Base-by-base conservation (phyloP, 2,113 vertebrate species). In the Lathamus discolor region DNA sequence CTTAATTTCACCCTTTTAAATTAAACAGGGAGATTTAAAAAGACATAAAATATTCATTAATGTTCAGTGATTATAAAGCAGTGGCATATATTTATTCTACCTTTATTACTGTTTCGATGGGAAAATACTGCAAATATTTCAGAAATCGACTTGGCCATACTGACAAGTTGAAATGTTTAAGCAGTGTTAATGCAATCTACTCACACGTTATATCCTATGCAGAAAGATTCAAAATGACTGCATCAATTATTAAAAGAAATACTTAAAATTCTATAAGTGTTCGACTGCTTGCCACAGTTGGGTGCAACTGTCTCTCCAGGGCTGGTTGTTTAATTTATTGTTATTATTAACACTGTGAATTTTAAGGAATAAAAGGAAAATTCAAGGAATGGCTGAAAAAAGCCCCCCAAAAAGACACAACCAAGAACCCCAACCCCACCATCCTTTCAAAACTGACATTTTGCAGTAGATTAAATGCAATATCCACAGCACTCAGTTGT, bases 21-120 rank as follows among this genome's bases (percentile, higher is more conserved):
- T 98, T 99, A 99, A 99, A 99, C 98, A 99, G 98, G 98, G 98
- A 98, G 98, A 98, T 99, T 99, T 99, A 98, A 98, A 98, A 98
- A 98, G 97, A 98, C 97, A 99, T 99, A 98, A 99, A 99, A 99
- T 98, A 99, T 99, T 99, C 98, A 99, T 98, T 98, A 98, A 98
- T 98, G 98, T 97, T 97, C 97, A 98, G 98, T 98, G 98, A 98
- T 98, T 98, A 98, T 98, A 98, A 98, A 98, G 98, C 97, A 98
- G 98, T 98, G 97, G 96, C 98, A 98, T 98, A 98, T 98, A 98
- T 98, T 98, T 98, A 98, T 98, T 98, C 97, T 98, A 96, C 90
- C 97, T 98, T 99, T 98, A 98, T 98, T 98, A 98, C 98, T 98
- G 98, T 99, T 98, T 98, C 98, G 98, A 98, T 97, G 98, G 98